These are phyloP conservation scores for Stomorhina lunata DNA, from an alignment of 2,888 invertebrate species.

Conservation along the genomic window DNA sequence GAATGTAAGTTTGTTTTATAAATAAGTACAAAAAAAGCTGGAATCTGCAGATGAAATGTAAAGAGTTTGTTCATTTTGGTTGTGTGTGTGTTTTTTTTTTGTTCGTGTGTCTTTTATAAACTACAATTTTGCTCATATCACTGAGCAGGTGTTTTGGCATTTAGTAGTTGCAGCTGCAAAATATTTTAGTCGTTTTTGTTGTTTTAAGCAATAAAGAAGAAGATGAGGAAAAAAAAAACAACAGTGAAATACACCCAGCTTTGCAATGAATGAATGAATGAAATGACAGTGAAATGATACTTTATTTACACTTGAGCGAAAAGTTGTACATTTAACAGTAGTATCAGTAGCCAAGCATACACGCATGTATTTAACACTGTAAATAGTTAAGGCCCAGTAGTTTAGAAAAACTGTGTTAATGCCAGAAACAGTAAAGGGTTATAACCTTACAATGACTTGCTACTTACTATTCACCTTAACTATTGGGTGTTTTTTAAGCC, in stretches of 20 bases:
- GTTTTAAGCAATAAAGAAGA: conserved; percentile 8
- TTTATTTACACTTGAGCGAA: conserved; percentile 76
- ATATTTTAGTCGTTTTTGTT: conserved; percentile 2
- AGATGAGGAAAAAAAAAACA: neutral
- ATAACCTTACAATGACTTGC: too few species aligned
- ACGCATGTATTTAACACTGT: too few species aligned
- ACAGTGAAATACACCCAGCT: conserved; percentile 29
- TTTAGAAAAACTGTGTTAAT: too few species aligned
- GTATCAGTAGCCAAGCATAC: conserved; percentile 59
- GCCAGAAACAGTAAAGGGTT: too few species aligned
- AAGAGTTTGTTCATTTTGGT: conserved; percentile 43
- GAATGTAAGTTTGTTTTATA: conserved; percentile 9
- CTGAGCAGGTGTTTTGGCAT: conserved; percentile 55
- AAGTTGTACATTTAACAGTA: conserved; percentile 74
- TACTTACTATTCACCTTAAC: too few species aligned
- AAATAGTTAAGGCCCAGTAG: too few species aligned
- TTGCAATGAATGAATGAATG: conserved; percentile 42
- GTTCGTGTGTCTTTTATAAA: neutral
- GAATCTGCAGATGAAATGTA: conserved; percentile 36
- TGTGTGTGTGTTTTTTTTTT: neutral
- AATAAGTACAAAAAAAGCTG: neutral
- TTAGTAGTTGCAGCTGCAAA: conserved; percentile 3
- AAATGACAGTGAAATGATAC: conserved; percentile 67
- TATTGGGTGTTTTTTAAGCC: too few species aligned
- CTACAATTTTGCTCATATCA: conserved; percentile 21